Base-by-base conservation (phyloP, 1,140 invertebrate species). In the Potamilus streckersoni region DNA sequence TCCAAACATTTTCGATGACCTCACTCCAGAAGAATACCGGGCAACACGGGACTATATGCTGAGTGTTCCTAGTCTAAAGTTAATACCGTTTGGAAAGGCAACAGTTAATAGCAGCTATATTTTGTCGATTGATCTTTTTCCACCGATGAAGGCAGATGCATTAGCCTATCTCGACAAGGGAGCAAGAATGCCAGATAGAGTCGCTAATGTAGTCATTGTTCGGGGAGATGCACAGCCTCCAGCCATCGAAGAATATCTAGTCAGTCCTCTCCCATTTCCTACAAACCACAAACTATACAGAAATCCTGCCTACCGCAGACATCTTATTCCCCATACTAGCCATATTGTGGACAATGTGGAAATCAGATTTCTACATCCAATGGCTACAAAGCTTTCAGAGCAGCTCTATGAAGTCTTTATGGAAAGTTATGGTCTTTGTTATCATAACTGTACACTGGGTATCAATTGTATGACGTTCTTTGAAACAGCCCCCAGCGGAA, bases 381-480 rank as follows among this genome's bases (percentile, higher is more conserved):
- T 60, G 14, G 19, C 63, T 63, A 49, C 63, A 61, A 69, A 69
- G 38, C 38, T 49, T 49, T 49, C 80, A n/a, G 71, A 81, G 31
- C 5, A 80, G 12, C 71, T 86, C 17, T 83, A 86, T 68, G 71
- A 73, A 4, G 38, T 87, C 11, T 61, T 87, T 20, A 70, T 64
- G 23, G 83, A 85, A n/a, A 86, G 84, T 59, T 87, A 82, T 66
- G 79, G 80, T n/a, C 27, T 82, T n/a, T 77, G 74, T 27, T 84
- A 85, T 69, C 82, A 86, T 72, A 85, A 87, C 72, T 87, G 86
- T 75, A 80, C 81, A 19, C 69, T 63, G 2, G 76, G 69, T 8
- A 62, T 73, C 0, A 80, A 84, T 57, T 87, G 86, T 70, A 69
- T 87, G 2, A 64, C 78, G 23, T 79, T 84, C 31, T 79, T 70